phyloP scores from a whole-genome alignment of 2,113 vertebrate genomes.

The Coryphaenoides rupestris region DNA sequence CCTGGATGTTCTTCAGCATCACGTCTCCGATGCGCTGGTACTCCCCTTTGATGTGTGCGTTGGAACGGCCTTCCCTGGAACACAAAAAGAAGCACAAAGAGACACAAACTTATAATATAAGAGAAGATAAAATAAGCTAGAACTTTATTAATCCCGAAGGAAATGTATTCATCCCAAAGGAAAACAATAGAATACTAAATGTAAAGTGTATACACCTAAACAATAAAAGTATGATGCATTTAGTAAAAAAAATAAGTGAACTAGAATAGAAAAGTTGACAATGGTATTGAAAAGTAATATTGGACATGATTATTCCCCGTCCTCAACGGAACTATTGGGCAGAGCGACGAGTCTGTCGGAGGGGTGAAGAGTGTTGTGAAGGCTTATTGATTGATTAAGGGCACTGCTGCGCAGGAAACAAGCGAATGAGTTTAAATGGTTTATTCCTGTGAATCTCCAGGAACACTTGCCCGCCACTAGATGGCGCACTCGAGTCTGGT shows the following conservation, averaged over 20 bases:
- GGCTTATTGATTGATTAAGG: slow-evolving; percentile 10
- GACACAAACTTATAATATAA: too few species aligned
- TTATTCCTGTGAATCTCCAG: neutral
- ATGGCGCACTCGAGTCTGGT: slow-evolving; percentile 53
- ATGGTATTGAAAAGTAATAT: too few species aligned
- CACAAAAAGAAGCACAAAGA: neutral
- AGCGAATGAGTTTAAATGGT: neutral
- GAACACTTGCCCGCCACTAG: slow-evolving; percentile 57
- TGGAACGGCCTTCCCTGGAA: slow-evolving; percentile 91
- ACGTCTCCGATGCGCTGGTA: slow-evolving; percentile 94
- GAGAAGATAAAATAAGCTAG: too few species aligned
- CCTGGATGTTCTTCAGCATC: slow-evolving; percentile 90
- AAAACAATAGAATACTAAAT: too few species aligned
- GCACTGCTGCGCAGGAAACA: slow-evolving; percentile 1
- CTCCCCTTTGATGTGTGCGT: slow-evolving; percentile 91
- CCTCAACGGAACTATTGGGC: too few species aligned
- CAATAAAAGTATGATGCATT: too few species aligned
- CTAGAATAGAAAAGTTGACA: too few species aligned
- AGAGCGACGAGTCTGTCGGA: too few species aligned
- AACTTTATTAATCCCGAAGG: too few species aligned
- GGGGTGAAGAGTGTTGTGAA: neutral
- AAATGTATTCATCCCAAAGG: too few species aligned
- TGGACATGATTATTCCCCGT: too few species aligned
- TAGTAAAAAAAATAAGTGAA: neutral
- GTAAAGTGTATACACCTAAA: too few species aligned